Evolutionary conservation across 92 coral and sea anemone genomes (phyloP).

Genomic region (Epizoanthus illoricatus): DNA sequence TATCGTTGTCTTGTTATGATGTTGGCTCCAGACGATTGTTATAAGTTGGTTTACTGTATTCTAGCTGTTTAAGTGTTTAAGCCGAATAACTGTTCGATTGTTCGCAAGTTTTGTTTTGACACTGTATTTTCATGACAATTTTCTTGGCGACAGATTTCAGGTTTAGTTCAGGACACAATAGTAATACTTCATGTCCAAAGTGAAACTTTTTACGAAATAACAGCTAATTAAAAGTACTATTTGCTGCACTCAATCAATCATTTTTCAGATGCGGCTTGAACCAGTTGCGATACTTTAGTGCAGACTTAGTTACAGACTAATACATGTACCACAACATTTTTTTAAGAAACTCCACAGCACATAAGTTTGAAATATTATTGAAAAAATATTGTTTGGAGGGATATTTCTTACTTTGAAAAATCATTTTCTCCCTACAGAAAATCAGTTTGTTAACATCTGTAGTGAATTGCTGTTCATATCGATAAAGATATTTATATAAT

Average conservation of each 20-base stretch:
- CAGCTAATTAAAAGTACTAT: background rate
- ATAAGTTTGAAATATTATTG: too few species aligned
- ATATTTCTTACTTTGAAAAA: too few species aligned
- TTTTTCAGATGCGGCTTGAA: constrained; percentile 2
- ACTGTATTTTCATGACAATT: background rate
- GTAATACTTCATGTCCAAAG: background rate
- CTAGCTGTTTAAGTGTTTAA: background rate
- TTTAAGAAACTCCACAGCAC: too few species aligned
- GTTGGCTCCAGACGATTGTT: background rate
- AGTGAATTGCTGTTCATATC: too few species aligned
- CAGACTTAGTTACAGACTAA: too few species aligned
- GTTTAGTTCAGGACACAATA: background rate
- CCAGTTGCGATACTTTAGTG: background rate
- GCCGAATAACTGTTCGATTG: background rate
- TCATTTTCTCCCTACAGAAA: too few species aligned
- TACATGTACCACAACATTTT: too few species aligned
- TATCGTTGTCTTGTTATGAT: background rate
- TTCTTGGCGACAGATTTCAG: background rate
- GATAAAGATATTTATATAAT: too few species aligned
- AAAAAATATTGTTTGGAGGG: too few species aligned
- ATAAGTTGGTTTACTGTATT: background rate
- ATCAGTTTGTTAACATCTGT: too few species aligned
- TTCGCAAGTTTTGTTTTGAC: constrained; percentile 1
- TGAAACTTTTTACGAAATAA: background rate
- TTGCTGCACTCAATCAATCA: background rate